Percentiles rank a stretch among this genome's conserved stretches.
Conservation (phyloP, 2,113 vertebrate genomes). For the Prunella himalayana region DNA sequence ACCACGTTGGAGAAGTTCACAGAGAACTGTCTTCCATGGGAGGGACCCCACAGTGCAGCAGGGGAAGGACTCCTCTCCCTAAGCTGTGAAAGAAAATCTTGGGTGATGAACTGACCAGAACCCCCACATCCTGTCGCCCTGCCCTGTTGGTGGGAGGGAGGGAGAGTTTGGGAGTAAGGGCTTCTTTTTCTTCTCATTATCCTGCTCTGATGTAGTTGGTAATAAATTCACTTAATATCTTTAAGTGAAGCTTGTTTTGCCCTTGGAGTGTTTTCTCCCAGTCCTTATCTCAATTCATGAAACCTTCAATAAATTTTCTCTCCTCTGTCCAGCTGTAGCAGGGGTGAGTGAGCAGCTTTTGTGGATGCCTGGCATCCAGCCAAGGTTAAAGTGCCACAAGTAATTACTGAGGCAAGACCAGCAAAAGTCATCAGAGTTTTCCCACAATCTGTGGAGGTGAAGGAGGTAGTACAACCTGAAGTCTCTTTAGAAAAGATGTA, state of each 20-base stretch:
- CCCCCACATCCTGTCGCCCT: accelerated
- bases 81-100: neutral
- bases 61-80: neutral
- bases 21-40: accelerated
- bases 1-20: accelerated
- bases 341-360: neutral
- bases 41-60: accelerated
- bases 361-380: neutral
- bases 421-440: neutral
- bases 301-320: neutral
- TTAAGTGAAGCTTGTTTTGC: neutral
- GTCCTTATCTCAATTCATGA: neutral
- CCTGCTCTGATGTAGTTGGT: neutral
- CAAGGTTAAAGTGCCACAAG: neutral
- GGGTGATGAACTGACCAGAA: neutral
- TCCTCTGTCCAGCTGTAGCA: neutral
- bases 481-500: neutral
- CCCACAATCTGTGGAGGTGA: neutral
- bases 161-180: neutral
- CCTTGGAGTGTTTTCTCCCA: neutral
- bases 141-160: accelerated
- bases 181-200: neutral
- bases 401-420: neutral
- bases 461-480: neutral
- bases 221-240: neutral